Conservation (phyloP, 2,113 vertebrate genomes). For the Sorex fumeus region DNA sequence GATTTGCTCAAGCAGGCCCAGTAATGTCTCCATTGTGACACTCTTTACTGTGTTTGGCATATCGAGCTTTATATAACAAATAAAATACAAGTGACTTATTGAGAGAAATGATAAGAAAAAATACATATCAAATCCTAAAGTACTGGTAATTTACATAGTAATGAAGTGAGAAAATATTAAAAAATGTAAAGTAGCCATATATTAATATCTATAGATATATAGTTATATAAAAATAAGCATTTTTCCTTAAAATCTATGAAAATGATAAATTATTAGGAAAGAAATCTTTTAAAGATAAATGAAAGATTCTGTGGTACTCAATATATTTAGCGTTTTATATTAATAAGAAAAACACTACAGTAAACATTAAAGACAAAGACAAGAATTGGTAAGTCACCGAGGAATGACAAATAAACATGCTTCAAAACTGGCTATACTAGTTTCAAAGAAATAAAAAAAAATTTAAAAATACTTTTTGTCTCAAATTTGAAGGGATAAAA, state of each 20-base stretch:
- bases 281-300: background rate
- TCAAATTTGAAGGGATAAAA: background rate
- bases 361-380: slow-evolving; percentile 21
- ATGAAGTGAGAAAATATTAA: background rate
- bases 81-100: background rate
- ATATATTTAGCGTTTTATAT: slow-evolving; percentile 21
- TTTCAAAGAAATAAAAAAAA: slow-evolving; percentile 53
- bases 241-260: background rate
- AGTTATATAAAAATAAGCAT: background rate
- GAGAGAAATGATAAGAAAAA: slow-evolving; percentile 11
- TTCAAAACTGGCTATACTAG: background rate
- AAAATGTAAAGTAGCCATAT: background rate
- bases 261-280: slow-evolving; percentile 7
- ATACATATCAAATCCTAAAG: slow-evolving; percentile 9
- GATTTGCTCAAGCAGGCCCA: too few relatives aligned
- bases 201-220: background rate
- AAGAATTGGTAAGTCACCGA: background rate
- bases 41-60: too few relatives aligned
- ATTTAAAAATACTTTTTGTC: slow-evolving; percentile 1
- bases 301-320: background rate
- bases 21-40: too few relatives aligned
- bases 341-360: background rate
- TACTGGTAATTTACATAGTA: slow-evolving; percentile 23
- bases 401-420: slow-evolving; percentile 5
- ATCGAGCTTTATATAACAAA: background rate